phyloP scores from a whole-genome alignment of 1,140 invertebrate genomes.

The Ladona fulva region DNA sequence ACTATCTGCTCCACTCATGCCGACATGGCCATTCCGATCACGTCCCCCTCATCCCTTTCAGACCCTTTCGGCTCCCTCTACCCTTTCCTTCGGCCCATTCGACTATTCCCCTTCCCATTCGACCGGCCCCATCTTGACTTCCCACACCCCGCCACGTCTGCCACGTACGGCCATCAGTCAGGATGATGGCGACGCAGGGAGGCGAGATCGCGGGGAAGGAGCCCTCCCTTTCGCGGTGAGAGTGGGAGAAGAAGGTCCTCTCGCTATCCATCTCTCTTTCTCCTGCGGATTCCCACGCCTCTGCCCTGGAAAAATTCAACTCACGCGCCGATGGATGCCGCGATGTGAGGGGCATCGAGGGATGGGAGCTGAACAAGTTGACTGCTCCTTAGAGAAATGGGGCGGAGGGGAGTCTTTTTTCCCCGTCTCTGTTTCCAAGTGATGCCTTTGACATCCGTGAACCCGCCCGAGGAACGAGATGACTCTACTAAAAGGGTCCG shows the following conservation, averaged over 20 bases:
- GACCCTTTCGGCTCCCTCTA: too few relatives aligned
- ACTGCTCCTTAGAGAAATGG: neutral
- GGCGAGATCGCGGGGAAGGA: neutral
- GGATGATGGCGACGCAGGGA: neutral
- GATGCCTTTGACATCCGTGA: neutral
- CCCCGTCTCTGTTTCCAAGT: neutral
- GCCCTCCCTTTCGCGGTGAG: too few relatives aligned
- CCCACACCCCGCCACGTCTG: neutral
- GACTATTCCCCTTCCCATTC: too few relatives aligned
- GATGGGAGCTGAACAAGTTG: neutral
- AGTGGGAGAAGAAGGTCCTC: neutral
- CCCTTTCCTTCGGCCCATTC: too few relatives aligned
- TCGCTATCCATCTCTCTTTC: neutral
- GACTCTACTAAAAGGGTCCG: too few relatives aligned
- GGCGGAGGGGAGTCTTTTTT: neutral
- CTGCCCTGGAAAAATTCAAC: neutral
- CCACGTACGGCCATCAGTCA: neutral
- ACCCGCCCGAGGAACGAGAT: neutral
- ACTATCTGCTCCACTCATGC: neutral
- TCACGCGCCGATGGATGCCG: neutral
- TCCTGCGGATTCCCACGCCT: neutral
- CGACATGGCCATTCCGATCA: neutral
- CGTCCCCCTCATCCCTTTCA: neutral
- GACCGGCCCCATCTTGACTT: neutral
- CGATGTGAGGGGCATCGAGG: neutral